A percentile compares a stretch with the other conserved stretches of the same genome.
Conservation (phyloP, 2,113 vertebrate species). For the Calidris pugnax region DNA sequence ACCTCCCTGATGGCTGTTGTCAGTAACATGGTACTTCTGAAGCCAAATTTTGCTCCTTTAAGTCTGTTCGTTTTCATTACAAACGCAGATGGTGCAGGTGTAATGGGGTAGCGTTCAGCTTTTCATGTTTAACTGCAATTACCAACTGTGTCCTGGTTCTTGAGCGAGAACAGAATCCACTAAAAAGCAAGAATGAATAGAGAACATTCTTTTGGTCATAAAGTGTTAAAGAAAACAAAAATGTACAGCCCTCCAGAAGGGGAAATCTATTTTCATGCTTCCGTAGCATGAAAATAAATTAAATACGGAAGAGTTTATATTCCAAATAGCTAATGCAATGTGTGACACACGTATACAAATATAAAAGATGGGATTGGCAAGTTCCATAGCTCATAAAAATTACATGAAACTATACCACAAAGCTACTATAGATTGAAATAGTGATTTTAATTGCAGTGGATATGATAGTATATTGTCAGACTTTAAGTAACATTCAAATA, state of each 20-base stretch:
- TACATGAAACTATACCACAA: not conserved
- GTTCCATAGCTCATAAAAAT: not conserved
- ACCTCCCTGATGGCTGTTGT: not conserved
- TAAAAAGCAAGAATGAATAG: not conserved
- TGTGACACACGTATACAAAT: not conserved
- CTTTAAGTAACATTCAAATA: not conserved
- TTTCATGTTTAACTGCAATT: not conserved
- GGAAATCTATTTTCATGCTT: constrained; percentile 12
- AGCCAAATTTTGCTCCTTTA: not conserved
- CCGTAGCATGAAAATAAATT: not conserved
- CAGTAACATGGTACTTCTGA: not conserved
- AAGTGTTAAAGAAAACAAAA: not conserved
- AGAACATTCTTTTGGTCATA: not conserved
- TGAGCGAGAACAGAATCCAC: not conserved
- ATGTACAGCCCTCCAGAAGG: not conserved
- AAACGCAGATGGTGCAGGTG: not conserved
- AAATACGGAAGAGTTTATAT: not conserved
- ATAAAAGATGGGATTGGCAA: not conserved
- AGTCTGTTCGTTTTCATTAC: not conserved
- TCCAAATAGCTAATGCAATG: not conserved
- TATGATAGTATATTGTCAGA: not conserved
- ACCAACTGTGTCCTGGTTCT: not conserved
- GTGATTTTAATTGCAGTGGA: not conserved
- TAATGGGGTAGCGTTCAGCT: not conserved
- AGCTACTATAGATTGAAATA: not conserved